phyloP scores from a whole-genome alignment of 2,888 invertebrate genomes.

The Xanthorhoe spadicearia region DNA sequence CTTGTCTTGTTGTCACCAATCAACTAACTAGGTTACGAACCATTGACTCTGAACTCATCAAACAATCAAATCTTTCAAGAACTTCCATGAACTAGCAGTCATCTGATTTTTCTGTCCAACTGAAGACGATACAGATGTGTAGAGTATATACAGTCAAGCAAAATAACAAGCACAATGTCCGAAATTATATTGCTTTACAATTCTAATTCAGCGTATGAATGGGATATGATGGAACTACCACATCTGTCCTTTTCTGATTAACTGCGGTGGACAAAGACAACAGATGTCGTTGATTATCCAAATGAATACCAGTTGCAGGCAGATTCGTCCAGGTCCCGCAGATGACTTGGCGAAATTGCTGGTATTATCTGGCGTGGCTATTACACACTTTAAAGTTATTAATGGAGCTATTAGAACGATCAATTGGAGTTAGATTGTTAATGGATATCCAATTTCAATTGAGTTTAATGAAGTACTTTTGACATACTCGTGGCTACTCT shows the following conservation, averaged over 20 bases:
- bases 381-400: constrained; percentile 22
- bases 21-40: neutral
- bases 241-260: constrained; percentile 9
- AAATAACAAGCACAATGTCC: neutral
- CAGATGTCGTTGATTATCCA: constrained; percentile 58
- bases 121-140: neutral
- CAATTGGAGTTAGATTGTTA: constrained; percentile 7
- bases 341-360: constrained; percentile 27
- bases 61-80: neutral
- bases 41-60: neutral
- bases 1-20: neutral
- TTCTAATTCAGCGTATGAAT: constrained; percentile 1
- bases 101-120: too few relatives aligned
- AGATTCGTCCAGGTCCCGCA: constrained; percentile 62
- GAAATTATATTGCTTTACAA: neutral
- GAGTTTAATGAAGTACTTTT: constrained; percentile 1
- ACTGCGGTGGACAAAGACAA: constrained; percentile 19
- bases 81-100: neutral
- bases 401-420: constrained; percentile 18
- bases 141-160: too few relatives aligned
- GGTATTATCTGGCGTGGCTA: constrained; percentile 23
- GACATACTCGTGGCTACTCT: neutral
- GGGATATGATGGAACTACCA: constrained; percentile 9
- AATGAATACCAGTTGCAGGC: constrained; percentile 75
- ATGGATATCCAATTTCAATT: constrained; percentile 15